Conservation (phyloP, 1,140 invertebrate species). For the Teleogryllus occipitalis region DNA sequence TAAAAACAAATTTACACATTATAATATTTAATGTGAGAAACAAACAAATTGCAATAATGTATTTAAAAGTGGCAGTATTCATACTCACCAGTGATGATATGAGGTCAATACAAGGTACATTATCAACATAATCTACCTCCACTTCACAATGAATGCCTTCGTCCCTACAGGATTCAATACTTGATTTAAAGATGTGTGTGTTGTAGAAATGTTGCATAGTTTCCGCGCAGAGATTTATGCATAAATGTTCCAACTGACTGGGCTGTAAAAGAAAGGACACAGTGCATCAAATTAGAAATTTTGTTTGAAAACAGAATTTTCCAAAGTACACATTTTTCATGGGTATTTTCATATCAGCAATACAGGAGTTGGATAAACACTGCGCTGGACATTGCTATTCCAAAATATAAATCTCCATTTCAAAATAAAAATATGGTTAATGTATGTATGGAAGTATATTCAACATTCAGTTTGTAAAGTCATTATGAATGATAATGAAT, state of each 20-base stretch:
- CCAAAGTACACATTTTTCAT: too few species aligned
- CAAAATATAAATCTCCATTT: too few species aligned
- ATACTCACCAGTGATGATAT: conserved; percentile 74
- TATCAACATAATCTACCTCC: conserved; percentile 90
- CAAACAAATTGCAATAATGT: neutral
- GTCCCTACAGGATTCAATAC: conserved; percentile 85
- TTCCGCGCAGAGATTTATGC: conserved; percentile 91
- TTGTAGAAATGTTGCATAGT: conserved; percentile 98
- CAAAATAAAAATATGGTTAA: too few species aligned
- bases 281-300: too few species aligned
- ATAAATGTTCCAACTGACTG: conserved; percentile 84
- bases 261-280: conserved; percentile 40
- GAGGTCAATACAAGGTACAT: conserved; percentile 91
- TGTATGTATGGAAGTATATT: too few species aligned
- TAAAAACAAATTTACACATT: neutral
- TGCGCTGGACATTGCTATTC: too few species aligned
- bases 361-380: too few species aligned
- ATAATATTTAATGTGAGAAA: neutral
- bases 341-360: too few species aligned
- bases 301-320: too few species aligned
- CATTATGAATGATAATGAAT: too few species aligned
- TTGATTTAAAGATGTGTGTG: conserved; percentile 91
- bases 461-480: too few species aligned
- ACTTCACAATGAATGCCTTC: conserved; percentile 87
- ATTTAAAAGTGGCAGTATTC: neutral